Evolutionary conservation across 1,140 invertebrate species (phyloP).

Genomic region (Zophobas atratus): DNA sequence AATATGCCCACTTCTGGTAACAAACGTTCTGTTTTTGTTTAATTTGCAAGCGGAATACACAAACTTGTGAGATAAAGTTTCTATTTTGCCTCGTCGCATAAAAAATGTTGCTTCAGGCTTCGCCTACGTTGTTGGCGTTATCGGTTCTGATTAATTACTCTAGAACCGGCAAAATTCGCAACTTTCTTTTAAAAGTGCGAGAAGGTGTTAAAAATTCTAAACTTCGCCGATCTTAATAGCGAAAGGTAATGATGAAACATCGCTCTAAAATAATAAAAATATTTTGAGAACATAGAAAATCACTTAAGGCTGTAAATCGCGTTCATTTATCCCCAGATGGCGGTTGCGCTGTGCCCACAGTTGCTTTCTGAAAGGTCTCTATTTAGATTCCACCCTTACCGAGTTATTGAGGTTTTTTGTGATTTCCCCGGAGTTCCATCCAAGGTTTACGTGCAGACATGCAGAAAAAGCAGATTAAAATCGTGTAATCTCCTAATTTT

Average conservation of each 20-base stretch:
- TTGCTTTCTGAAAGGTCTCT: constrained; percentile 14
- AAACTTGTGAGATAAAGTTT: too few species aligned
- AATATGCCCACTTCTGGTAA: too few species aligned
- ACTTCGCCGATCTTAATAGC: constrained; percentile 5
- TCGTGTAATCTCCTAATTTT: constrained; percentile 44
- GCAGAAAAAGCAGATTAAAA: constrained; percentile 45
- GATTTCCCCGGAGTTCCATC: constrained; percentile 48
- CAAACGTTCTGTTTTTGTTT: too few species aligned
- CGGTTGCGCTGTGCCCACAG: constrained; percentile 19
- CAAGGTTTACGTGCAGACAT: constrained; percentile 47
- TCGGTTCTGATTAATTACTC: constrained; percentile 2
- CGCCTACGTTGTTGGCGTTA: neutral
- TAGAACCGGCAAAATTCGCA: neutral
- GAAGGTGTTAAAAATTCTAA: constrained; percentile 17
- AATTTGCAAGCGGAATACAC: too few species aligned
- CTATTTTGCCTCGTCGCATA: neutral
- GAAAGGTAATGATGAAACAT: constrained; percentile 30
- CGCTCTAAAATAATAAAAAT: constrained; percentile 33
- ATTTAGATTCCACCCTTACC: constrained; percentile 48
- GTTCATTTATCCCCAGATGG: constrained; percentile 53
- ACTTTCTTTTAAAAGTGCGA: constrained; percentile 21
- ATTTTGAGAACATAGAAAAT: constrained; percentile 49
- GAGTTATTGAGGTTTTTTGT: constrained; percentile 53
- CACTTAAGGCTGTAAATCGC: constrained; percentile 53
- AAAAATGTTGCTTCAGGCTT: neutral